A percentile compares a stretch with the other conserved stretches of the same genome.
Evolutionary conservation across 1,140 invertebrate species (phyloP).

Genomic region (Nymphalis io): DNA sequence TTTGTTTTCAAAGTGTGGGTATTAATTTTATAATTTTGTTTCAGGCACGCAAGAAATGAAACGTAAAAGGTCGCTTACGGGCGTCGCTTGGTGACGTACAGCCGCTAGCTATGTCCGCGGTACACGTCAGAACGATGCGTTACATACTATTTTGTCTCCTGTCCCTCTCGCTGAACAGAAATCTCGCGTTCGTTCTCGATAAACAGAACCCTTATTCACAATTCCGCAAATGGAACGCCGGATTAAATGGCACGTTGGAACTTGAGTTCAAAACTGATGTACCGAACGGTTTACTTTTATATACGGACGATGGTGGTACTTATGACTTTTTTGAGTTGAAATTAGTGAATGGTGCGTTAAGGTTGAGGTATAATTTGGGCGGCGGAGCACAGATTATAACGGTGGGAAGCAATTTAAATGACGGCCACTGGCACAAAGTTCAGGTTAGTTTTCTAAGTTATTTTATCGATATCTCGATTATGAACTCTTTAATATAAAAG

Average conservation of each 20-base stretch:
- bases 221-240: constrained; percentile 94
- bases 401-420: constrained; percentile 91
- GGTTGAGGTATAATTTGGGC: constrained; percentile 92
- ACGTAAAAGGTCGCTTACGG: constrained; percentile 61
- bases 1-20: too few relatives aligned
- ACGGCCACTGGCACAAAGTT: constrained; percentile 95
- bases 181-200: constrained; percentile 87
- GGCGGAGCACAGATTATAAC: constrained; percentile 93
- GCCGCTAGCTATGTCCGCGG: constrained; percentile 48
- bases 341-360: constrained; percentile 93
- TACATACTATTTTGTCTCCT: constrained; percentile 72
- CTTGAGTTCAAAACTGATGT: constrained; percentile 96
- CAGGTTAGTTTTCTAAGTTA: constrained; percentile 76
- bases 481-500: background rate
- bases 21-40: constrained; percentile 50
- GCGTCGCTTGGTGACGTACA: constrained; percentile 62
- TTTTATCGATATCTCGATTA: constrained; percentile 18
- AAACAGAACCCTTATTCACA: constrained; percentile 94
- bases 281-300: constrained; percentile 93
- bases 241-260: constrained; percentile 91
- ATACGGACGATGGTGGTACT: constrained; percentile 96
- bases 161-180: constrained; percentile 63
- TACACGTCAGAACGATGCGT: constrained; percentile 64
- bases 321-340: constrained; percentile 98
- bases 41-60: constrained; percentile 70